Evolutionary conservation across 2,797 vertebrate genomes (phyloP).

Genomic region (Callimico goeldii): DNA sequence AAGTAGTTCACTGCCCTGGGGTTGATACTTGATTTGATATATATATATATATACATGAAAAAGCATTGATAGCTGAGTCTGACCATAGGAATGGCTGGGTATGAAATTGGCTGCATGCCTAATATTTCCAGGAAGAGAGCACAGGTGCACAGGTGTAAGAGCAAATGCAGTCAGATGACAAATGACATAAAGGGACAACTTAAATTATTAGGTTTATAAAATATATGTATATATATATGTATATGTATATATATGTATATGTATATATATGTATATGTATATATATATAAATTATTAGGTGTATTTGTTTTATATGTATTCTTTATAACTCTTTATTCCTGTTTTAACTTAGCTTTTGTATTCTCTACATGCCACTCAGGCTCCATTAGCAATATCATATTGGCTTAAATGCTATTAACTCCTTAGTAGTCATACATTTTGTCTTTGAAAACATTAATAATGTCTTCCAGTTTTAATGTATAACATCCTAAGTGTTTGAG

Average conservation of each 20-base stretch:
- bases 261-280: no score
- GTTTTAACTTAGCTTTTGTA: constrained; percentile 52
- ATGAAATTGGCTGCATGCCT: constrained; percentile 60
- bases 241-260: neutral
- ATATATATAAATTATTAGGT: constrained; percentile 51
- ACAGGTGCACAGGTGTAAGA: constrained; percentile 76
- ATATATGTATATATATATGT: no score
- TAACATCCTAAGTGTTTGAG: neutral
- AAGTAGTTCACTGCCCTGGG: constrained; percentile 56
- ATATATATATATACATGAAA: neutral
- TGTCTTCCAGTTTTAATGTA: neutral
- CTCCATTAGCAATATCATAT: constrained; percentile 32
- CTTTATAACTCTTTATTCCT: constrained; percentile 34
- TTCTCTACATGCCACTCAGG: constrained; percentile 45
- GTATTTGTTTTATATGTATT: constrained; percentile 53
- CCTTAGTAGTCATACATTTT: constrained; percentile 42
- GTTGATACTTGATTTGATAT: constrained; percentile 50
- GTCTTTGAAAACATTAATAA: constrained; percentile 25
- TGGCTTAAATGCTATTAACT: constrained; percentile 47
- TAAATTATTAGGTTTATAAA: constrained; percentile 54
- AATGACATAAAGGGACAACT: constrained; percentile 71
- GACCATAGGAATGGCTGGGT: neutral
- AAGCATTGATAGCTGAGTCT: constrained; percentile 48
- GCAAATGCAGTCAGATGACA: constrained; percentile 72
- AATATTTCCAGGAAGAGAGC: constrained; percentile 64